phyloP scores from a whole-genome alignment of 2,113 vertebrate genomes.

The Hipposideros armiger region DNA sequence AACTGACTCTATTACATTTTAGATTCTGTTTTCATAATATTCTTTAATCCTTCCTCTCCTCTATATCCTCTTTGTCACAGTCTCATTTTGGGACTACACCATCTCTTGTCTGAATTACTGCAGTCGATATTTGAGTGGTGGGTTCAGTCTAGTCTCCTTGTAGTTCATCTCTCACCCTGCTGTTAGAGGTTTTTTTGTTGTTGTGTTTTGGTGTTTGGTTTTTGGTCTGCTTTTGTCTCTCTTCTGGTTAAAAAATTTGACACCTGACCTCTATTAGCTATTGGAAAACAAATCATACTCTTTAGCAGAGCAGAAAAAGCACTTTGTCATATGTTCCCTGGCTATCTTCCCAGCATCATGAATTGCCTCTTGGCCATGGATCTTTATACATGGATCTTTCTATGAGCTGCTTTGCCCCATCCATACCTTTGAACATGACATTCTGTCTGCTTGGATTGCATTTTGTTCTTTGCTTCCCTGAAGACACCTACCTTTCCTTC shows the following conservation, averaged over 20 bases:
- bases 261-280: background rate
- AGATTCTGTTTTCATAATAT: conserved; percentile 7
- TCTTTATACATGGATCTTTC: background rate
- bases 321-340: background rate
- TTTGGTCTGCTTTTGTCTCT: background rate
- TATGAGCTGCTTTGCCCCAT: background rate
- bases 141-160: background rate
- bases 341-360: background rate
- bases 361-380: background rate
- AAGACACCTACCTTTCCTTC: background rate
- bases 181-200: background rate
- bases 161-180: background rate
- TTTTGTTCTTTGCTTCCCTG: background rate
- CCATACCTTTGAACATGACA: background rate
- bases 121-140: background rate
- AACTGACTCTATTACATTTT: background rate
- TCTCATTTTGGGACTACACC: background rate
- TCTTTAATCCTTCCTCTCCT: conserved; percentile 24
- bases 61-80: background rate
- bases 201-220: background rate
- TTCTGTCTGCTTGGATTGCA: background rate
- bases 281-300: background rate
- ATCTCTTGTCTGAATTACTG: conserved; percentile 1
- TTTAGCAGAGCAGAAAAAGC: background rate
- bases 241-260: conserved; percentile 52